These are phyloP conservation scores for Sphyrna mokarran DNA, from an alignment of 2,113 vertebrate genomes.

Conservation along the genomic window DNA sequence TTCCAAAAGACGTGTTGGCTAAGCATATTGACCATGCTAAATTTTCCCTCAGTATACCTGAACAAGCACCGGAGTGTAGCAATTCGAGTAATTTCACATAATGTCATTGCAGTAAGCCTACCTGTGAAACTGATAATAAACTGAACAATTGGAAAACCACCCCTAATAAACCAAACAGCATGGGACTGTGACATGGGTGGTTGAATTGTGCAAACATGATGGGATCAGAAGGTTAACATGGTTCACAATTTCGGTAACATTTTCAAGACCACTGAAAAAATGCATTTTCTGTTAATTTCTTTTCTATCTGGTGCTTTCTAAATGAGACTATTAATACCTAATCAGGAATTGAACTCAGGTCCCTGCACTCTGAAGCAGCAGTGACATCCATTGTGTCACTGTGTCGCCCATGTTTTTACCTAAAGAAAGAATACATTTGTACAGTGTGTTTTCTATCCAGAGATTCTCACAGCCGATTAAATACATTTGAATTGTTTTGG, in stretches of 20 bases:
- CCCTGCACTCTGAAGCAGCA: too few species aligned
- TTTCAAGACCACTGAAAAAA: neutral
- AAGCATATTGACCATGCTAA: too few species aligned
- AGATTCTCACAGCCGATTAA: neutral
- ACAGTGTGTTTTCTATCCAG: neutral
- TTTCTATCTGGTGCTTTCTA: neutral
- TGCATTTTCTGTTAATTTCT: neutral
- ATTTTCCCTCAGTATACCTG: too few species aligned
- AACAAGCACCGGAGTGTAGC: too few species aligned
- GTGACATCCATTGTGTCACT: too few species aligned
- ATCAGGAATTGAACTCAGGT: too few species aligned
- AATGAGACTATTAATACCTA: neutral
- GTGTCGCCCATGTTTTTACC: neutral
- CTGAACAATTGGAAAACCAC: neutral
- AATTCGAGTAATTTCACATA: too few species aligned
- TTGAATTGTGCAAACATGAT: neutral
- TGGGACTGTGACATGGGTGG: neutral
- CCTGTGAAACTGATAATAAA: too few species aligned
- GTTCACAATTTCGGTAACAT: neutral
- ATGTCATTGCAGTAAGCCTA: too few species aligned
- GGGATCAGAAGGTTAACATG: neutral
- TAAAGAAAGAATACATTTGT: neutral
- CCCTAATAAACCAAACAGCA: neutral
- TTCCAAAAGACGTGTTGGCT: too few species aligned
- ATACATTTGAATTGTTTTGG: neutral